Evolutionary conservation across 2,888 invertebrate species (phyloP).

Genomic region (Lithophane semibrunnea): DNA sequence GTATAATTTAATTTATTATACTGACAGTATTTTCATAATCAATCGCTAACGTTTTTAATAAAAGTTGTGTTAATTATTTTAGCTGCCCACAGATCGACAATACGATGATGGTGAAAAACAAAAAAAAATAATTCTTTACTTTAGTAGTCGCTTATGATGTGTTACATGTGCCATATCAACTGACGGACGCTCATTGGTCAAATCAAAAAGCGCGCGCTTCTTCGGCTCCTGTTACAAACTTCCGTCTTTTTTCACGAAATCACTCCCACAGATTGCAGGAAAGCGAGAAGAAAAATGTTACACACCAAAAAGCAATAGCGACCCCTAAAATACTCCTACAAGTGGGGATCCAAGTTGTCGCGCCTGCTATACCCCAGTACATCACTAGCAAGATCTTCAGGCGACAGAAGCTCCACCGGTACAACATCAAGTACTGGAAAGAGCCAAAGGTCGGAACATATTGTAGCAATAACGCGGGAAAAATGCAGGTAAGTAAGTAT

Average conservation of each 20-base stretch:
- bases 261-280: too few relatives aligned
- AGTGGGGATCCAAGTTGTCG: neutral
- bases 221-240: too few relatives aligned
- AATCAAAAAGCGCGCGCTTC: too few relatives aligned
- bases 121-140: too few relatives aligned
- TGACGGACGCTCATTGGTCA: too few relatives aligned
- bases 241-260: too few relatives aligned
- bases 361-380: neutral
- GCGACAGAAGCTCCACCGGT: too few relatives aligned
- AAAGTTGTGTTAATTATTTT: conserved; percentile 2
- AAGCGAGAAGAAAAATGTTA: too few relatives aligned
- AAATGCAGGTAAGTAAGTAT: neutral
- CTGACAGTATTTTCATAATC: conserved; percentile 2
- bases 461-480: too few relatives aligned
- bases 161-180: too few relatives aligned
- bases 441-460: neutral
- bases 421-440: neutral
- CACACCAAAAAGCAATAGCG: neutral
- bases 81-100: neutral
- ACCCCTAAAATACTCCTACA: too few relatives aligned
- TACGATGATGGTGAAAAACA: neutral
- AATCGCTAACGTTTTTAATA: neutral
- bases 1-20: conserved; percentile 28
- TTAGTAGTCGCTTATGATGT: too few relatives aligned
- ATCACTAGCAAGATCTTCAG: neutral